Evolutionary conservation across 2,797 vertebrate genomes (phyloP).

Genomic region (Orientallactaga sibirica): DNA sequence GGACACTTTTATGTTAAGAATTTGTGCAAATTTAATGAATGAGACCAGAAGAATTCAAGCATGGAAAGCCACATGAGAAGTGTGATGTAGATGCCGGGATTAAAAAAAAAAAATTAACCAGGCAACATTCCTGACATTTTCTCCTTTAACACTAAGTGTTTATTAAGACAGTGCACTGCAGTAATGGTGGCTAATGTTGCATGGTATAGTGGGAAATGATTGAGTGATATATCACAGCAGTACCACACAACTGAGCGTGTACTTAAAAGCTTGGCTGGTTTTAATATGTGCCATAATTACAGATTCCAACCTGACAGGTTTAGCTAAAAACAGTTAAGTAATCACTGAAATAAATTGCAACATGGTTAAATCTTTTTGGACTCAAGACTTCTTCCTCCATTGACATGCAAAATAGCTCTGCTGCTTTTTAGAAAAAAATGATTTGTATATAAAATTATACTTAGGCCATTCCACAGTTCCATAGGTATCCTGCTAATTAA

Average conservation of each 20-base stretch:
- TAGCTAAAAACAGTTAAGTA: slow-evolving; percentile 69
- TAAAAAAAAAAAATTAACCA: slow-evolving; percentile 27
- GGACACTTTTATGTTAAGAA: slow-evolving; percentile 63
- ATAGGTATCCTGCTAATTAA: slow-evolving; percentile 51
- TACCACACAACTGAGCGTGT: slow-evolving; percentile 58
- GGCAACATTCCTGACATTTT: slow-evolving; percentile 64
- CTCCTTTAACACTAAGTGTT: slow-evolving; percentile 63
- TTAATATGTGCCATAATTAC: slow-evolving; percentile 67
- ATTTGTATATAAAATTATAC: slow-evolving; percentile 14
- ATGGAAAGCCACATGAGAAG: slow-evolving; percentile 64
- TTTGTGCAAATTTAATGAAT: slow-evolving; percentile 71
- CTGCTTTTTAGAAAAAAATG: slow-evolving; percentile 55
- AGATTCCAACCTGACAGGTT: slow-evolving; percentile 59
- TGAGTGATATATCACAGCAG: slow-evolving; percentile 64
- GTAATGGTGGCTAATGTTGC: slow-evolving; percentile 75
- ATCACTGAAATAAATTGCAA: slow-evolving; percentile 56
- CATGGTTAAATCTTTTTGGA: slow-evolving; percentile 30
- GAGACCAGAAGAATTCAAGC: slow-evolving; percentile 42
- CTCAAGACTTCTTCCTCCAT: slow-evolving; percentile 3
- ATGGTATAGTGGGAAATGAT: slow-evolving; percentile 67
- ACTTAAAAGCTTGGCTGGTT: slow-evolving; percentile 65
- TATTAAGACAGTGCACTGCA: slow-evolving; percentile 58
- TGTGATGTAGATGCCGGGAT: slow-evolving; percentile 44
- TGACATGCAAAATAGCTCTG: slow-evolving; percentile 59
- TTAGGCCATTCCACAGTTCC: neutral